phyloP scores from a whole-genome alignment of 2,888 invertebrate genomes.

The Euplexia lucipara region DNA sequence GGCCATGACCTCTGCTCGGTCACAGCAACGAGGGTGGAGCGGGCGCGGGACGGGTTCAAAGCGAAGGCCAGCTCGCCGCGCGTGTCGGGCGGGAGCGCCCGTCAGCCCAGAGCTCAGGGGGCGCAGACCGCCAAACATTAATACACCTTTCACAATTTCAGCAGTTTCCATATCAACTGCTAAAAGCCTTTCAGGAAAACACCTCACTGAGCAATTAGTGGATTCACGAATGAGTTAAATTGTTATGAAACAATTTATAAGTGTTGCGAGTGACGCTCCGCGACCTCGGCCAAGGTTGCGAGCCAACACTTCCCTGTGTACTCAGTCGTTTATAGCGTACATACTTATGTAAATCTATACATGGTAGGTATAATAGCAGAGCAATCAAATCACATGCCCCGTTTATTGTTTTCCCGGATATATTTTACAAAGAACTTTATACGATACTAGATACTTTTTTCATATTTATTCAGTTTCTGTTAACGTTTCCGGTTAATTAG shows the following conservation, averaged over 20 bases:
- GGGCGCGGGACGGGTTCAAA: slow-evolving; percentile 73
- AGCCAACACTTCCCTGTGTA: slow-evolving; percentile 87
- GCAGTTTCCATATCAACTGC: slow-evolving; percentile 67
- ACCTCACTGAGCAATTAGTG: slow-evolving; percentile 68
- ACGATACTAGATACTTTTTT: slow-evolving; percentile 26
- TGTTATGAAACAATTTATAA: slow-evolving; percentile 86
- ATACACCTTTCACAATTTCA: slow-evolving; percentile 67
- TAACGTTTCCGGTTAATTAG: slow-evolving; percentile 18
- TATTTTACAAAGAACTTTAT: slow-evolving; percentile 39
- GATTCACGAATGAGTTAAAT: slow-evolving; percentile 69
- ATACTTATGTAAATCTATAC: slow-evolving; percentile 75
- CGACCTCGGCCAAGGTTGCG: slow-evolving; percentile 89
- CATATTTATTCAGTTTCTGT: slow-evolving; percentile 6
- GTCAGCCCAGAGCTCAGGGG: slow-evolving; percentile 38
- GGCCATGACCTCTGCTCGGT: slow-evolving; percentile 88
- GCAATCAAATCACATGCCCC: slow-evolving; percentile 71
- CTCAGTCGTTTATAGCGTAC: slow-evolving; percentile 82
- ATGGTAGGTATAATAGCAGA: slow-evolving; percentile 60
- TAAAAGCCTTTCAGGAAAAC: slow-evolving; percentile 64
- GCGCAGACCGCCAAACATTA: slow-evolving; percentile 64
- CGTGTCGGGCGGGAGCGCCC: slow-evolving; percentile 49
- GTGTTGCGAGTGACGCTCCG: slow-evolving; percentile 86
- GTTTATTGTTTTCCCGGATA: slow-evolving; percentile 71
- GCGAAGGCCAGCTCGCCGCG: slow-evolving; percentile 71
- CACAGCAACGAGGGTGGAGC: slow-evolving; percentile 71